Percentiles rank a stretch among this genome's conserved stretches.
phyloP scores from a whole-genome alignment of 2,113 vertebrate species.

The Oreotragus oreotragus region DNA sequence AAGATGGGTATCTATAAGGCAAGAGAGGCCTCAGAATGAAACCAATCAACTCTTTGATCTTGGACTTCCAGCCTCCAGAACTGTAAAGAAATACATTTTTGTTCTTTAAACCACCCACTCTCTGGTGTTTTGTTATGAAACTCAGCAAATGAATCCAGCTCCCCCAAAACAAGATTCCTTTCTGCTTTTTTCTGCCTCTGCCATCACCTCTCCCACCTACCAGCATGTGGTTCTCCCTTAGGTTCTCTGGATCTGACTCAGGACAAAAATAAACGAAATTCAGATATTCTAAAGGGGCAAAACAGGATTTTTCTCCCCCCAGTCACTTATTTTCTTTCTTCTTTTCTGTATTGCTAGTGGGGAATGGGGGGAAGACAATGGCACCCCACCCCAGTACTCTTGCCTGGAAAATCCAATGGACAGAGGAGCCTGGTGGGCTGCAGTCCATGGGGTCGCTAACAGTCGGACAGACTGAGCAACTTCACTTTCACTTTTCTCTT shows the following conservation, averaged over 20 bases:
- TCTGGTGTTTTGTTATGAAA: neutral
- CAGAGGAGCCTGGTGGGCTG: no score
- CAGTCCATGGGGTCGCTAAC: no score
- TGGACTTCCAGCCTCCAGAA: neutral
- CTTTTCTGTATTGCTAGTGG: neutral
- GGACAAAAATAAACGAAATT: neutral
- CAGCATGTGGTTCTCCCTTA: neutral
- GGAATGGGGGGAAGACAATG: no score
- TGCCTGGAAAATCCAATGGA: no score
- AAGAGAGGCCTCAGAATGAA: neutral
- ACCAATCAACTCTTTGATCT: neutral
- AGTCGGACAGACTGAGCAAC: no score
- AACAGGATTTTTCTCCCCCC: neutral
- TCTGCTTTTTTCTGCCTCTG: neutral
- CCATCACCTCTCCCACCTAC: neutral
- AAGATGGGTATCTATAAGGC: neutral
- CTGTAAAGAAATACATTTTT: neutral
- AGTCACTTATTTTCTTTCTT: neutral
- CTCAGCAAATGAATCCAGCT: neutral
- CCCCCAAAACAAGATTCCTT: neutral
- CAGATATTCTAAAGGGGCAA: neutral
- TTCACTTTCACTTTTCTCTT: no score
- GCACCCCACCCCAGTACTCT: no score
- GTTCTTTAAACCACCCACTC: neutral
- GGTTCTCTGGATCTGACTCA: neutral